Evolutionary conservation across 1,140 invertebrate genomes (phyloP).

Genomic region (Temnothorax curvispinosus): DNA sequence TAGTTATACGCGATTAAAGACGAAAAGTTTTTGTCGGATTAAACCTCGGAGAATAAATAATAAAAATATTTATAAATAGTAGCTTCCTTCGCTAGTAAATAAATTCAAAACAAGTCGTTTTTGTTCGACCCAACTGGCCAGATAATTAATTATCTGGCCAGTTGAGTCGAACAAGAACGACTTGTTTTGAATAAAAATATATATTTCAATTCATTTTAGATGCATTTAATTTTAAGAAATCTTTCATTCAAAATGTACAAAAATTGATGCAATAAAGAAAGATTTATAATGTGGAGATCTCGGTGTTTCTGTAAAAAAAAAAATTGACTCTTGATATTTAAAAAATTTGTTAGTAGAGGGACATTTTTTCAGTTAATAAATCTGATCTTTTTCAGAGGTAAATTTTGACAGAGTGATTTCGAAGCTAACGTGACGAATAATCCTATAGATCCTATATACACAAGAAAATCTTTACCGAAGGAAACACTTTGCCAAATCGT

Average conservation of each 20-base stretch:
- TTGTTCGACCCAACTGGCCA: too few species aligned
- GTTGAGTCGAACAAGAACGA: too few species aligned
- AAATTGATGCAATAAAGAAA: neutral
- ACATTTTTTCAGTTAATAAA: neutral
- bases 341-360: neutral
- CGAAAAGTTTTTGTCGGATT: neutral
- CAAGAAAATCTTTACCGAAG: neutral
- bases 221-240: neutral
- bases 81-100: too few species aligned
- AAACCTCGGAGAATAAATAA: neutral
- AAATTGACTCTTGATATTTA: neutral
- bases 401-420: neutral
- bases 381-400: conserved; percentile 23
- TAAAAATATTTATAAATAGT: neutral
- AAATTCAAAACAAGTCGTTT: too few species aligned
- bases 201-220: neutral
- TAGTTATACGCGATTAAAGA: neutral
- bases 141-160: too few species aligned
- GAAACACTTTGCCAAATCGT: neutral
- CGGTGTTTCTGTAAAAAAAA: neutral
- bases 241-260: neutral
- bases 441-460: neutral
- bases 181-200: too few species aligned
- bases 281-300: neutral
- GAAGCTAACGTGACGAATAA: neutral